Evolutionary conservation across 2,113 vertebrate genomes (phyloP), one percentile per base, ranked within the genome.

Genomic region (Hucho hucho): DNA sequence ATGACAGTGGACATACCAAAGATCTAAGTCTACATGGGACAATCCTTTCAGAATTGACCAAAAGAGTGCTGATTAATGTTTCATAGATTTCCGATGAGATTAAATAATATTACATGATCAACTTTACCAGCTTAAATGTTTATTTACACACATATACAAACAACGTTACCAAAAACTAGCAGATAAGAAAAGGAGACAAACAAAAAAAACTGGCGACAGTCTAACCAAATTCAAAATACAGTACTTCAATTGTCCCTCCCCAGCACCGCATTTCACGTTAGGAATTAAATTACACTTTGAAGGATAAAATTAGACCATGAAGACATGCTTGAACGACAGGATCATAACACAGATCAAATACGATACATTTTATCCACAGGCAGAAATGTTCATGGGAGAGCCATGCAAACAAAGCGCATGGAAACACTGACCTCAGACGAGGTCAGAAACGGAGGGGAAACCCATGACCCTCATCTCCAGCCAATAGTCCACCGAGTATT

Each of bases 131-230:
- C 18, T 75, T 86, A 83, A 81, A 87, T 84, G 76, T 86, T 74
- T 43, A 43, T 12, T 43, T 92, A 93, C 92, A 92, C 90, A 93
- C 90, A 93, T n/a, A 49, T 87, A 84, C 64, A 65, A 65, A 26
- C 22, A 65, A 65, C 64, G 46, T 24, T 77, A 63, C 65, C 37
- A 69, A 75, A 66, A 72, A 79, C 9, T 9, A 79, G 69, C 73
- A 79, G 49, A 74, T 47, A 83, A 79, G 68, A 75, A 79, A 61
- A 72, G 46, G 65, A 75, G 2, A 11, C 1, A 47, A 85, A 76
- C 64, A 84, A 86, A 88, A 80, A 88, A 75, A 1, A 78, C 81
- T n/a, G 43, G 56, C 70, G 28, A 70, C 70, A 79, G 58, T 78
- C 9, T 73, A 66, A 67, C 12, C 2, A 74, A 71, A 82, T 66